These are phyloP conservation scores for Athripsodes cinereus DNA, from an alignment of 2,888 invertebrate species.

Conservation along the genomic window DNA sequence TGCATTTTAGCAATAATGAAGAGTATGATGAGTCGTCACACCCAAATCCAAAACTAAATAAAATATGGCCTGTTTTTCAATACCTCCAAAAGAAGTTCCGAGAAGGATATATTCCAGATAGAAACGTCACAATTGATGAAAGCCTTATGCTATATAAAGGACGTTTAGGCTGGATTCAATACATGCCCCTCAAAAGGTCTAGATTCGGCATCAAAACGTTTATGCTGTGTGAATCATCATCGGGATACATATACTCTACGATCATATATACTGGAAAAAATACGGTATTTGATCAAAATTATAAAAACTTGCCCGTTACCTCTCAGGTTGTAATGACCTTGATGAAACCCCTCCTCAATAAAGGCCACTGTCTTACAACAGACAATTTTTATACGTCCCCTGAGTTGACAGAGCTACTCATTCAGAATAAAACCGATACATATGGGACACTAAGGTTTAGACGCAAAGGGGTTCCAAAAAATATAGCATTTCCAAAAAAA, in stretches of 20 bases:
- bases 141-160: too few relatives aligned
- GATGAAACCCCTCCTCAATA: constrained; percentile 25
- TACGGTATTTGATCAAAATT: constrained; percentile 26
- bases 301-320: constrained; percentile 24
- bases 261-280: constrained; percentile 30
- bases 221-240: constrained; percentile 31
- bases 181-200: constrained; percentile 31
- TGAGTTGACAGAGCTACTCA: constrained; percentile 10
- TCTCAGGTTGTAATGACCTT: constrained; percentile 28
- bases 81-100: constrained; percentile 24
- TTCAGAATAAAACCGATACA: constrained; percentile 9
- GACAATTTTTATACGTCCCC: constrained; percentile 29
- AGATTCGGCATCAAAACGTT: constrained; percentile 32
- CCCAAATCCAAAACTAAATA: constrained; percentile 24
- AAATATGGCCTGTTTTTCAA: constrained; percentile 26
- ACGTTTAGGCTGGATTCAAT: constrained; percentile 32
- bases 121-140: constrained; percentile 29
- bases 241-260: constrained; percentile 29
- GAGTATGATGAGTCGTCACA: constrained; percentile 22
- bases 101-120: constrained; percentile 22
- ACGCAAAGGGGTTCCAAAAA: constrained; percentile 24
- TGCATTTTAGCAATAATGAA: not conserved
- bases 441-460: constrained; percentile 24
- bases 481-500: constrained; percentile 21
- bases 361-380: constrained; percentile 28